Base-by-base conservation (phyloP, 2,113 vertebrate genomes). In the Pyxicephalus adspersus region DNA sequence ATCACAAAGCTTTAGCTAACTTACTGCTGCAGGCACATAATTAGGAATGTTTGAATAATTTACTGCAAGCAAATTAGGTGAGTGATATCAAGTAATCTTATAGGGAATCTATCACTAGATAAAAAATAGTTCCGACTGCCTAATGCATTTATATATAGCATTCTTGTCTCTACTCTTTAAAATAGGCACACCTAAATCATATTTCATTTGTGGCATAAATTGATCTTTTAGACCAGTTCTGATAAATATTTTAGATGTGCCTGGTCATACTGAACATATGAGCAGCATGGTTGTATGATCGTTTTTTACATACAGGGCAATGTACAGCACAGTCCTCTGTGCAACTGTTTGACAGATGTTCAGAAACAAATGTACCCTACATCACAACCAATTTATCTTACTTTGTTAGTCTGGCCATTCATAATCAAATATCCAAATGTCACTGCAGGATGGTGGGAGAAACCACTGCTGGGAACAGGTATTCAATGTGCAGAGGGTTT, bases 1-100 rank as follows among this genome's bases (percentile, higher is more conserved):
- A 65, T 74, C 68, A 81, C 51, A 34, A 17, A 25, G 50, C 26
- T 55, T 28, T 25, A 74, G 45, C 50, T 64, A 73, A 26, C n/a
- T 64, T 57, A 55, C 19, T 74, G 50, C 68, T 55, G 68, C 51
- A 23, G 58, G 70, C 54, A 16, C 29, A 73, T 74, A 81, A 74
- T 81, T 81, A 81, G 57, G 64, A 23, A 61, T 38, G 50, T 81
- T 25, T 81, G 67, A 81, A 81, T 81, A 65, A 55, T 73, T 81
- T 64, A 81, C 79, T 25, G 50, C 68, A 63, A 61, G 67, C 63
- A 80, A 80, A 64, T 64, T 29, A 78, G 22, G 64, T 67, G 76
- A 74, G 52, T 58, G 52, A 20, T 74, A 58, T 60, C 29, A 58
- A 60, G 54, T 38, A 38, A 38, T 74, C n/a, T 74, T 38, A 74